Evolutionary conservation across 2,888 invertebrate species (phyloP), one percentile per base, ranked within the genome.

Genomic region (Polylopha cassiicola): DNA sequence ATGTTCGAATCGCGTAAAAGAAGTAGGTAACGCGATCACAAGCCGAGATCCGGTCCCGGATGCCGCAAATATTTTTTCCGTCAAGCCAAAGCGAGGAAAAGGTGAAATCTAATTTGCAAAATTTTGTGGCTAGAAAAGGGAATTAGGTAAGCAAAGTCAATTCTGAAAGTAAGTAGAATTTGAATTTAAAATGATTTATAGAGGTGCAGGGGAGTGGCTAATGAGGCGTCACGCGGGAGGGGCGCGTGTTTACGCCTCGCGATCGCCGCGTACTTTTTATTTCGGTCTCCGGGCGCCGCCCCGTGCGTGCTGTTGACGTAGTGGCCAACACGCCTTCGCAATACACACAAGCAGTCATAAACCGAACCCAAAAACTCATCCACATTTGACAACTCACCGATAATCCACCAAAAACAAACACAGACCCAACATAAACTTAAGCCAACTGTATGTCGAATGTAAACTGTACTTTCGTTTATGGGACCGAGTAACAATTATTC

Each of bases 101-200:
- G 69, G 71, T 72, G 56, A 74, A 84, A 82, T 80, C 74, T 70
- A 81, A 82, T 82, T 82, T 82, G 73, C 69, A 66, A 74, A 76
- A 78, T 69, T 78, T 73, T 70, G 79, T 72, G 77, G 75, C 61
- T 66, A 66, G 67, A 60, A 70, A 46, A 69, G 66, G 70, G 76
- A 79, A 81, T 82, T 79, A 80, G 71, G 78, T 74, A 73, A 73
- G 76, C 74, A 77, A 81, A 84, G 79, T 79, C 76, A 78, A 84
- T 82, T 79, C 74, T 73, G 64, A 77, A 77, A 76, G 77, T 79
- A 80, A 79, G 81, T 81, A 79, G 67, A 81, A 84, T 84, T 84
- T 80, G 79, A 85, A 84, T 84, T 84, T 84, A 76, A 82, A 84
- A 84, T 85, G 82, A 84, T 85, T 84, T 84, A 84, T 84, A 76